These are phyloP conservation scores for Passer montanus DNA, from an alignment of 2,113 vertebrate species.

Conservation along the genomic window DNA sequence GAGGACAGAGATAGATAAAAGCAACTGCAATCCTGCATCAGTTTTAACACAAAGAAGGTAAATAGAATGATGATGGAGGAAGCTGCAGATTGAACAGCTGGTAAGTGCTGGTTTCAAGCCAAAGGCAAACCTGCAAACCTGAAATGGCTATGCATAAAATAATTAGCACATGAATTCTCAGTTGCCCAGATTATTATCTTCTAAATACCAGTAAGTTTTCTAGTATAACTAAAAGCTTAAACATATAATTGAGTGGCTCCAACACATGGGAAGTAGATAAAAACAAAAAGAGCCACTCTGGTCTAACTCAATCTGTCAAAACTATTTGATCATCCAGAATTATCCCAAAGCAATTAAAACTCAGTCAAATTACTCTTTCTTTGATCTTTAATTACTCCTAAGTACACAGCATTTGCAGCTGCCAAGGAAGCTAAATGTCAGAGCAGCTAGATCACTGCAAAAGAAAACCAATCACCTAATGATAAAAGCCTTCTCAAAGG, in stretches of 20 bases:
- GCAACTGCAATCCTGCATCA: neutral
- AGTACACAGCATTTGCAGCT: neutral
- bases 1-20: neutral
- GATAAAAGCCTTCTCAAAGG: neutral
- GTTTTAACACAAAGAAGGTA: neutral
- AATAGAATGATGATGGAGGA: neutral
- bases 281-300: neutral
- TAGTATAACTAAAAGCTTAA: neutral
- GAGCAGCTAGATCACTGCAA: neutral
- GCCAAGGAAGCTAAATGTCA: slow-evolving; percentile 3
- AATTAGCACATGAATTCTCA: neutral
- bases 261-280: neutral
- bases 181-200: neutral
- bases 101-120: neutral
- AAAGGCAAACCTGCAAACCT: neutral
- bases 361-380: neutral
- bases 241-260: neutral
- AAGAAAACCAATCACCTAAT: neutral
- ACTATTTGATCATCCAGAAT: neutral
- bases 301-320: neutral
- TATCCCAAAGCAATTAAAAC: slow-evolving; percentile 20
- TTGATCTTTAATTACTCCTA: slow-evolving; percentile 17
- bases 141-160: neutral
- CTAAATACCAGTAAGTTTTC: neutral
- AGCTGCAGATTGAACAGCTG: neutral